These are phyloP conservation scores for Ricordea florida DNA, from an alignment of 92 coral and sea anemone genomes.

Conservation along the genomic window DNA sequence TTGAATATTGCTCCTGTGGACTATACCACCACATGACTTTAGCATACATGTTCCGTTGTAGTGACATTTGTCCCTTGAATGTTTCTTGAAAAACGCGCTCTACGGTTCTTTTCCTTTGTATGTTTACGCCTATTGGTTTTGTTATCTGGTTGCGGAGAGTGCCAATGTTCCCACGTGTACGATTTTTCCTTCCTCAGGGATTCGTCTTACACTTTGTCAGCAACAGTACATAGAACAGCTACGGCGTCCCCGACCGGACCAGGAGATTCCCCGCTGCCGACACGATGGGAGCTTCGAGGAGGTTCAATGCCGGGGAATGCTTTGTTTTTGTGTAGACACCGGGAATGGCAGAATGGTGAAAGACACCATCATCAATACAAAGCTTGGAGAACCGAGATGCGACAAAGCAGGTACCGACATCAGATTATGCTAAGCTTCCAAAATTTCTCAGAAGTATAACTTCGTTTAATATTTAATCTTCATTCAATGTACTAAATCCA, in stretches of 20 bases:
- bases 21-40: no score
- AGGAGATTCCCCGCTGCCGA: conserved; percentile 50
- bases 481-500: no score
- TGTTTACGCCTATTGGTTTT: no score
- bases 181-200: conserved; percentile 35
- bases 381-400: conserved; percentile 72
- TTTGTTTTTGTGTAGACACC: conserved; percentile 73
- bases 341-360: conserved; percentile 50
- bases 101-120: no score
- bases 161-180: no score
- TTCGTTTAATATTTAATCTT: no score
- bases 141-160: no score
- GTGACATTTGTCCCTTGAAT: background rate
- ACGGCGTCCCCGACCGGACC: conserved; percentile 15
- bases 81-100: no score
- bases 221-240: conserved; percentile 52
- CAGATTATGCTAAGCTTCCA: no score
- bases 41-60: background rate
- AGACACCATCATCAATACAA: conserved; percentile 51
- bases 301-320: conserved; percentile 62
- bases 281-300: conserved; percentile 59
- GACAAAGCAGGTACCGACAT: conserved; percentile 47
- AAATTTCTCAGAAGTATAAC: no score
- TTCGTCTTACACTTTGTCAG: conserved; percentile 58
- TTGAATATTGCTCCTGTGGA: no score